Conservation (phyloP, 1,140 invertebrate genomes). For the Parapsyche elsis region DNA sequence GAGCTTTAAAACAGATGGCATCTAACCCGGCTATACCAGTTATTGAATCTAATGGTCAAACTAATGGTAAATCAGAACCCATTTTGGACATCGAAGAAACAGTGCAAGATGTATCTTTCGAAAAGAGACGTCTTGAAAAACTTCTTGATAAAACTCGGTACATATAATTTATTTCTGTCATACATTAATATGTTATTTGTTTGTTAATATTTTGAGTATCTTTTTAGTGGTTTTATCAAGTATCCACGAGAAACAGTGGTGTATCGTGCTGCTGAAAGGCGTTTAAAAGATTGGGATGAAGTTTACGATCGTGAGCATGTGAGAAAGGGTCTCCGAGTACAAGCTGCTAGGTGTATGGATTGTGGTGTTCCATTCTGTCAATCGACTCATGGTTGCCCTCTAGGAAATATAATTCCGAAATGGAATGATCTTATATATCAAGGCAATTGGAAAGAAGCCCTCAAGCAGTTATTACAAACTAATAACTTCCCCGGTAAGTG, state of each 20-base stretch:
- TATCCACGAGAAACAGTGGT: slow-evolving; percentile 88
- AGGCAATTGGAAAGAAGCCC: slow-evolving; percentile 96
- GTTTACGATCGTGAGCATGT: slow-evolving; percentile 92
- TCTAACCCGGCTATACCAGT: slow-evolving; percentile 66
- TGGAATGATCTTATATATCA: slow-evolving; percentile 98
- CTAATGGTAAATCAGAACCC: slow-evolving; percentile 62
- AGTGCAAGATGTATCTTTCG: slow-evolving; percentile 77
- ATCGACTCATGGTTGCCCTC: slow-evolving; percentile 92
- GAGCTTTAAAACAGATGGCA: slow-evolving; percentile 83
- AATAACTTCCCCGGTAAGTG: slow-evolving; percentile 93
- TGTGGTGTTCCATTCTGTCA: slow-evolving; percentile 99
- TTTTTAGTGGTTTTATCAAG: slow-evolving; percentile 89
- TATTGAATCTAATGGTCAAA: slow-evolving; percentile 57
- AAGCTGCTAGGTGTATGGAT: slow-evolving; percentile 99
- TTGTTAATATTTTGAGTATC: slow-evolving; percentile 2
- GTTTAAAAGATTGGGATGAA: slow-evolving; percentile 96
- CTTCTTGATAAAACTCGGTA: slow-evolving; percentile 90
- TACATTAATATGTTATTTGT: background rate
- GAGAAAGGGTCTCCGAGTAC: slow-evolving; percentile 86
- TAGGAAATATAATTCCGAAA: slow-evolving; percentile 99
- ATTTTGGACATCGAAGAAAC: slow-evolving; percentile 91
- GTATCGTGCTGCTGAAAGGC: slow-evolving; percentile 85
- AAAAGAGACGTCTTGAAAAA: slow-evolving; percentile 83
- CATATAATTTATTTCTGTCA: slow-evolving; percentile 19
- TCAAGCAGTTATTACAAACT: slow-evolving; percentile 94